Base-by-base conservation (phyloP, 2,888 invertebrate species). In the Spilarctia lutea region DNA sequence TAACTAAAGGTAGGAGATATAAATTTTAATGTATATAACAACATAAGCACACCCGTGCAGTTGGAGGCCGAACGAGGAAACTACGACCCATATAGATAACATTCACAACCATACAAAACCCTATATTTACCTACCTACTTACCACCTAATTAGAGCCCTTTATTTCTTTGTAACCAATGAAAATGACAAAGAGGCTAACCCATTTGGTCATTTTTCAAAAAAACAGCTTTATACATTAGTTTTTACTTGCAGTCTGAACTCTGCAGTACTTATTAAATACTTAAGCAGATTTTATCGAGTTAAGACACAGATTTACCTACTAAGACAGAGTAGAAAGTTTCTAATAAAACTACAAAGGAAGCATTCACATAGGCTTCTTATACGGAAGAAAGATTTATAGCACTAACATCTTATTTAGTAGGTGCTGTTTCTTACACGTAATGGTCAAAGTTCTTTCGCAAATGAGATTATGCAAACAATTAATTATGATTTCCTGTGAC, bases 1-100 rank as follows among this genome's bases (percentile, higher is more conserved):
- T 16, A 45, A 45, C 16, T 16, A 16, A 60, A 60, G 60, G n/a
- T 56, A n/a, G 11, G 8, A 56, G n/a, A 27, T 27, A 27, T 60
- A 60, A n/a, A 18, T 27, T 68, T 24, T n/a, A 24, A 67, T 30
- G 20, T 27, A 35, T 35, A 35, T 27, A n/a, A 69, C 63, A 70
- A 67, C 52, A 76, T 30, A 56, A 73, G 78, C 79, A 85, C 45
- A 68, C 89, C 88, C 90, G 87, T 89, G 89, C 90, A 87, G 88
- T 86, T 87, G 86, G 89, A 74, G 88, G 87, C 88, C 89, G 87
- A 87, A 88, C 87, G 84, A 94, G 95, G 94, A 95, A 94, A 94
- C 93, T 85, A 91, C 93, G 93, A 87, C 92, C 93, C 87, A 94
- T 87, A 92, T 94, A 94, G 95, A 95, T 95, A 95, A 95, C 89